Conservation (phyloP, 2,113 vertebrate species). For the human region DNA sequence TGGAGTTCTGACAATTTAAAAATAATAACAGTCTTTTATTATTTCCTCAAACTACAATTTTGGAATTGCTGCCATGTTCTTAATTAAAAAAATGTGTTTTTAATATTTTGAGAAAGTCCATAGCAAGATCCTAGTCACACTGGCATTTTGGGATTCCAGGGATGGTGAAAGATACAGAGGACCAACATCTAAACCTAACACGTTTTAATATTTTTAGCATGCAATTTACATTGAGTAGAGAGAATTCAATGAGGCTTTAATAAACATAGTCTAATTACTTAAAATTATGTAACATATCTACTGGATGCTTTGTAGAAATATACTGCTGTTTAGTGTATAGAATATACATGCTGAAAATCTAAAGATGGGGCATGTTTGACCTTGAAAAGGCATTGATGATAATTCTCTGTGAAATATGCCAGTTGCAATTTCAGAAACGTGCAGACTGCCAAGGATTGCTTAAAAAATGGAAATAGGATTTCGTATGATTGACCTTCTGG, state of each 20-base stretch:
- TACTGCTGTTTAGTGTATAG: constrained; percentile 28
- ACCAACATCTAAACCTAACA: background rate
- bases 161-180: background rate
- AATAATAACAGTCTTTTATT: background rate
- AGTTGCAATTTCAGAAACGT: constrained; percentile 74
- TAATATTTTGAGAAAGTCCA: background rate
- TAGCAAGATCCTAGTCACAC: background rate
- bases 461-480: constrained; percentile 79
- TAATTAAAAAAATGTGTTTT: background rate
- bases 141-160: background rate
- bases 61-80: background rate
- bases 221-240: constrained; percentile 8
- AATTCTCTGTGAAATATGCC: constrained; percentile 76
- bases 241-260: constrained; percentile 22
- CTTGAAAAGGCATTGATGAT: constrained; percentile 75
- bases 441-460: constrained; percentile 69
- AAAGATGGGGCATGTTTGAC: constrained; percentile 65
- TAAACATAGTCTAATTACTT: constrained; percentile 43
- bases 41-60: background rate
- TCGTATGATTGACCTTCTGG: constrained; percentile 74
- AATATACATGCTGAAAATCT: constrained; percentile 46
- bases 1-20: background rate
- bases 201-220: constrained; percentile 15
- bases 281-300: constrained; percentile 24
- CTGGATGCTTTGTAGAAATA: background rate